A percentile compares a stretch with the other conserved stretches of the same genome.
These are phyloP conservation scores for Sylvietta virens DNA, from an alignment of 2,113 vertebrate species.

Conservation along the genomic window DNA sequence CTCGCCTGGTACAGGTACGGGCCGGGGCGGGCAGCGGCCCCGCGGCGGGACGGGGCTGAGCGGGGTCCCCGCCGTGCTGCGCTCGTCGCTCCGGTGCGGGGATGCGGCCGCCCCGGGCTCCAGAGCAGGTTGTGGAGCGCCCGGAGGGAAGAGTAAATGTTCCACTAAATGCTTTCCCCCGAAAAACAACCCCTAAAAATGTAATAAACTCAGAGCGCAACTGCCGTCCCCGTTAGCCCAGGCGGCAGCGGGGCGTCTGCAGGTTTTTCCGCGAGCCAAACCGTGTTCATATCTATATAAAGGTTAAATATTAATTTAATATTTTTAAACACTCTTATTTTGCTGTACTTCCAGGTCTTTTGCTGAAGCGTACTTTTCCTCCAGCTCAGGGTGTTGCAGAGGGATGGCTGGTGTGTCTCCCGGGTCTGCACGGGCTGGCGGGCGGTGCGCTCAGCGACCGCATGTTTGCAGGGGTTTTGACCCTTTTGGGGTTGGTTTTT, in stretches of 20 bases:
- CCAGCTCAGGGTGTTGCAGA: background rate
- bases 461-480: background rate
- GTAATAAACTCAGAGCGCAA: background rate
- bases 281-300: background rate
- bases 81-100: background rate
- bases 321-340: background rate
- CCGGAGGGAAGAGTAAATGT: too few species aligned
- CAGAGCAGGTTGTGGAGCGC: background rate
- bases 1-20: conserved; percentile 89
- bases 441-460: background rate
- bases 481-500: too few species aligned
- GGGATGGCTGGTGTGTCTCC: background rate
- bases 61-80: too few species aligned
- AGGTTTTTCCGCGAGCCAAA: background rate
- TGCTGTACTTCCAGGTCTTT: background rate
- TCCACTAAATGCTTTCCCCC: background rate
- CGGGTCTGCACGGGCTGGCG: background rate
- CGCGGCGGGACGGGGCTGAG: background rate
- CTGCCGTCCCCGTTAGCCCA: background rate
- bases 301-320: background rate
- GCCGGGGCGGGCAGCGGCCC: background rate
- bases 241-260: background rate
- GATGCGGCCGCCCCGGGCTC: background rate
- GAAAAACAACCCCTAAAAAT: background rate
- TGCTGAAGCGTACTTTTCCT: background rate